phyloP scores from a whole-genome alignment of 2,113 vertebrate species.

The Romanogobio albipinnatus region DNA sequence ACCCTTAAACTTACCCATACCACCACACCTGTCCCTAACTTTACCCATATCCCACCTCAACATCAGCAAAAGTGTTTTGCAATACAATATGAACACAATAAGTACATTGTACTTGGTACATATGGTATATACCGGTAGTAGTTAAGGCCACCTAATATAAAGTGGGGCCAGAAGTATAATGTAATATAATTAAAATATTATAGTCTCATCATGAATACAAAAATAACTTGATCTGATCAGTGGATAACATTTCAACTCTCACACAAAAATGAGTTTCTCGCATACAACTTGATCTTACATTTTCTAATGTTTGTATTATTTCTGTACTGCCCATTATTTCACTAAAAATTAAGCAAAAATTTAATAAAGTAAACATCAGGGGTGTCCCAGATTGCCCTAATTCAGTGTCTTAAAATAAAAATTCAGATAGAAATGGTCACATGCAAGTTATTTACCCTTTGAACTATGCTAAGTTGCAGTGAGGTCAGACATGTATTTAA shows the following conservation, averaged over 20 bases:
- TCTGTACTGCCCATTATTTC: not conserved
- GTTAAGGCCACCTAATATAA: too few relatives aligned
- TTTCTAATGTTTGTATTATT: not conserved
- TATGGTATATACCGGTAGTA: too few relatives aligned
- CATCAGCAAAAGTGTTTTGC: too few relatives aligned
- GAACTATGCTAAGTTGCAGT: not conserved
- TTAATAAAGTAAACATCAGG: not conserved
- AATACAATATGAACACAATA: too few relatives aligned
- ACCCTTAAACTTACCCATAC: too few relatives aligned
- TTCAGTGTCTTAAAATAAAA: not conserved
- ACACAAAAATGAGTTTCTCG: too few relatives aligned
- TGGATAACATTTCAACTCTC: too few relatives aligned
- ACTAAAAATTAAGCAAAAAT: not conserved
- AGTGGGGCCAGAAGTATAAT: not conserved
- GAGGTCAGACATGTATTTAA: slow-evolving; percentile 34
- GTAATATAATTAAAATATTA: not conserved
- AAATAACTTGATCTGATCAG: too few relatives aligned
- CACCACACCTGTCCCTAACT: too few relatives aligned
- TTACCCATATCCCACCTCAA: too few relatives aligned
- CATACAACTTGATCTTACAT: not conserved
- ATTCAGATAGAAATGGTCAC: not conserved
- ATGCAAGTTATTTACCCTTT: slow-evolving; percentile 19
- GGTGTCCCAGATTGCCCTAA: not conserved
- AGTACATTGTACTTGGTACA: too few relatives aligned
- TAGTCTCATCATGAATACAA: too few relatives aligned